Conservation (phyloP, 2,888 invertebrate species). For the Yponomeuta sedellus region DNA sequence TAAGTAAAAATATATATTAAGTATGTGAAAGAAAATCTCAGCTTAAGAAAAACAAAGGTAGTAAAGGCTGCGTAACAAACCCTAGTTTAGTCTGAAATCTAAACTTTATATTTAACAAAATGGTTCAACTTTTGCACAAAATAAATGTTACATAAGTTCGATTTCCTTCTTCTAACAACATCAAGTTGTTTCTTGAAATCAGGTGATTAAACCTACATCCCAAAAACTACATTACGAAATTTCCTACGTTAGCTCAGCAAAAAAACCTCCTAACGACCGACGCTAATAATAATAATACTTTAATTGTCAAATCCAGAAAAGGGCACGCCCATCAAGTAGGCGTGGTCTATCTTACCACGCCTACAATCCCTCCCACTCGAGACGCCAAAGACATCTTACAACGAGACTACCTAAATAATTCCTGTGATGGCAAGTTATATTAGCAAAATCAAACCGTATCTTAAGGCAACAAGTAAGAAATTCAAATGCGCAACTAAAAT, state of each 20-base stretch:
- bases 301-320: slow-evolving; percentile 30
- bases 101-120: too few species aligned
- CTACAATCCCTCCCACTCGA: slow-evolving; percentile 24
- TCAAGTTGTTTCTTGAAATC: background rate
- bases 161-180: background rate
- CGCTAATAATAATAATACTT: slow-evolving; percentile 13
- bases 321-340: slow-evolving; percentile 60
- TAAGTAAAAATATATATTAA: too few species aligned
- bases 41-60: too few species aligned
- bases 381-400: slow-evolving; percentile 22
- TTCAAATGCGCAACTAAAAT: slow-evolving; percentile 18
- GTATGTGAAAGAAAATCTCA: too few species aligned
- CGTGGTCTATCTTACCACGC: slow-evolving; percentile 58
- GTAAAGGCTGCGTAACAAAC: too few species aligned
- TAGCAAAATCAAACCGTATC: background rate
- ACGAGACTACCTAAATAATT: slow-evolving; percentile 15
- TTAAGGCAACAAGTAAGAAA: background rate
- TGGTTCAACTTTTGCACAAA: too few species aligned
- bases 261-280: background rate
- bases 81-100: too few species aligned
- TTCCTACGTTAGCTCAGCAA: background rate
- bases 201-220: background rate
- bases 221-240: background rate
- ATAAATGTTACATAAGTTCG: too few species aligned
- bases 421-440: background rate